These are phyloP conservation scores for Macroramphosus scolopax DNA, from an alignment of 2,797 vertebrate species.

Conservation along the genomic window DNA sequence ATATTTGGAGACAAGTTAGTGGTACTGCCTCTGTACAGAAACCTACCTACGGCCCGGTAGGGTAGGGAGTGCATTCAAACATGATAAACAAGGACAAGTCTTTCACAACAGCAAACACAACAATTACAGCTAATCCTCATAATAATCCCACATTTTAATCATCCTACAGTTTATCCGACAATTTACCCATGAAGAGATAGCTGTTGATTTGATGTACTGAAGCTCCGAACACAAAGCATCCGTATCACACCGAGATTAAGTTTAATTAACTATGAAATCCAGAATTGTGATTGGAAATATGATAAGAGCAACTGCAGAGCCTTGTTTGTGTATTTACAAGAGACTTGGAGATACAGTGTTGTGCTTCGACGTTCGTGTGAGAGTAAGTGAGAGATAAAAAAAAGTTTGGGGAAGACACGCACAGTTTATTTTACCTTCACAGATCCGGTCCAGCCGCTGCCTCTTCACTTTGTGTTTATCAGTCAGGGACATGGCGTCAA, in stretches of 20 bases:
- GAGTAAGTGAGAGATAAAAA: neutral
- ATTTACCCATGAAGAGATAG: slow-evolving; percentile 4
- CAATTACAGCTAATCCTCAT: slow-evolving; percentile 1
- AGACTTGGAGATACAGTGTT: neutral
- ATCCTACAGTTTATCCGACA: slow-evolving; percentile 9
- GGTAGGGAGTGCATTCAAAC: too few relatives aligned
- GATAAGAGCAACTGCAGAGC: too few relatives aligned
- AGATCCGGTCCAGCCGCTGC: slow-evolving; percentile 82
- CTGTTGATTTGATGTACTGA: slow-evolving; percentile 11
- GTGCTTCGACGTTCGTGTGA: neutral
- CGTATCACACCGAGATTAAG: slow-evolving; percentile 13
- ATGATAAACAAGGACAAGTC: too few relatives aligned
- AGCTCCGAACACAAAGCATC: slow-evolving; percentile 22
- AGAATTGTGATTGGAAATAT: slow-evolving; percentile 11
- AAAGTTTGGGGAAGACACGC: slow-evolving; percentile 12
- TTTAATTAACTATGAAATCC: slow-evolving; percentile 28
- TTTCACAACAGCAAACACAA: neutral
- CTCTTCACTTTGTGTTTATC: slow-evolving; percentile 87
- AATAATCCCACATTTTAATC: slow-evolving; percentile 5
- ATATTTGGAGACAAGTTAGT: neutral
- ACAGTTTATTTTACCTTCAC: slow-evolving; percentile 75
- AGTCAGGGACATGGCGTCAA: slow-evolving; percentile 79
- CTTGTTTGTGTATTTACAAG: neutral
- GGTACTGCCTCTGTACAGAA: neutral
- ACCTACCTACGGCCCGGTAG: too few relatives aligned